phyloP scores from a whole-genome alignment of 2,113 vertebrate genomes.

The Ptyas mucosa region DNA sequence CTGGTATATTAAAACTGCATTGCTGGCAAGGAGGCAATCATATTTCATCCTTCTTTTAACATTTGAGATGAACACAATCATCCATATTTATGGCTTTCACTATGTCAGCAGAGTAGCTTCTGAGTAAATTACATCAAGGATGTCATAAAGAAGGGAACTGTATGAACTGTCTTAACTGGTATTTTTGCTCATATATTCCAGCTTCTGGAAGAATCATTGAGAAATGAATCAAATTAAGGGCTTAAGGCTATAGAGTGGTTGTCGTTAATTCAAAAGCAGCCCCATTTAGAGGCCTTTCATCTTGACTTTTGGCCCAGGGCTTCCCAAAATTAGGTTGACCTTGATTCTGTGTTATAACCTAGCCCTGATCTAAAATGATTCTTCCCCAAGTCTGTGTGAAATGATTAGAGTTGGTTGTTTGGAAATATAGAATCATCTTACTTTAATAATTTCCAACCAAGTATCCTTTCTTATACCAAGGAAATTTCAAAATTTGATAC shows the following conservation, averaged over 20 bases:
- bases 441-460: neutral
- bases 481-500: neutral
- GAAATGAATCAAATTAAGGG: neutral
- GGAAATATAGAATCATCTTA: neutral
- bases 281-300: neutral
- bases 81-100: conserved; percentile 29
- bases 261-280: neutral
- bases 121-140: conserved; percentile 21
- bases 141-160: conserved; percentile 1
- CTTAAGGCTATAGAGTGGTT: neutral
- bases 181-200: neutral
- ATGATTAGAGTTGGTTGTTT: neutral
- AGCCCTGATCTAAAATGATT: neutral
- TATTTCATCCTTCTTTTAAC: conserved; percentile 25
- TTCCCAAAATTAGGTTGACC: neutral
- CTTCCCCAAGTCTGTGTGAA: neutral
- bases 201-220: neutral
- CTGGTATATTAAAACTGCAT: conserved; percentile 11
- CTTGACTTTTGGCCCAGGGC: neutral
- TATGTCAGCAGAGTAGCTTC: conserved; percentile 22
- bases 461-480: neutral
- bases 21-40: conserved; percentile 6
- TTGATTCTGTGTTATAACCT: neutral
- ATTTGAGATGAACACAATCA: conserved; percentile 26
- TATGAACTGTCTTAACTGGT: neutral